phyloP scores from a whole-genome alignment of 2,113 vertebrate species.

The Prionailurus viverrinus region DNA sequence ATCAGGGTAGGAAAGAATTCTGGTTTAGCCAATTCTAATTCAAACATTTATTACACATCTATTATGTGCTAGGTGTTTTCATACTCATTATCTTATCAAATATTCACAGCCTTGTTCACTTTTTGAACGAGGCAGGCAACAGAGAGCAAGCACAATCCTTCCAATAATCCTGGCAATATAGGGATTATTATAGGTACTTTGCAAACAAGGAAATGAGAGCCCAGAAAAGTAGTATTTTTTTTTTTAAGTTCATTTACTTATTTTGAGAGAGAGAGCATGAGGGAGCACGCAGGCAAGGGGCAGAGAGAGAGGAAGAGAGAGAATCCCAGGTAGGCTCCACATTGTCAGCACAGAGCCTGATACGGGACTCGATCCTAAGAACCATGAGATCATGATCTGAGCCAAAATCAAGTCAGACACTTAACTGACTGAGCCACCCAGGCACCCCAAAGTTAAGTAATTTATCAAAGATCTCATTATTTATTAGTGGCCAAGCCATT shows the following conservation, averaged over 20 bases:
- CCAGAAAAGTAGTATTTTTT: neutral
- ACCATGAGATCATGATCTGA: no score
- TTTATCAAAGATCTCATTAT: conserved; percentile 8
- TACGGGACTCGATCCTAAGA: no score
- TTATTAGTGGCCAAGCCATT: neutral
- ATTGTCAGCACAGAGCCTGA: no score
- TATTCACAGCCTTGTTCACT: neutral
- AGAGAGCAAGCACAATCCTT: neutral
- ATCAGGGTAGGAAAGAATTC: conserved; percentile 8
- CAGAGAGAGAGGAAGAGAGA: no score
- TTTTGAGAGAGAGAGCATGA: no score
- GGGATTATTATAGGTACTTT: conserved; percentile 4
- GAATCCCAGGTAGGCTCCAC: no score
- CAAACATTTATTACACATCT: conserved; percentile 37
- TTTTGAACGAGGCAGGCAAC: neutral
- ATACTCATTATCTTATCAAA: conserved; percentile 18
- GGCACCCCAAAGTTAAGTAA: neutral
- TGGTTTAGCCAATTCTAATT: conserved; percentile 40
- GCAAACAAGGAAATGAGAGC: neutral
- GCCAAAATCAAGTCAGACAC: no score
- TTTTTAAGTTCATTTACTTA: no score
- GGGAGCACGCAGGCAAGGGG: no score
- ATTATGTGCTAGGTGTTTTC: neutral
- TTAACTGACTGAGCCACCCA: no score
- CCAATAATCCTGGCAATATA: neutral